Conservation (phyloP, 2,113 vertebrate genomes). For the Marmota monax region DNA sequence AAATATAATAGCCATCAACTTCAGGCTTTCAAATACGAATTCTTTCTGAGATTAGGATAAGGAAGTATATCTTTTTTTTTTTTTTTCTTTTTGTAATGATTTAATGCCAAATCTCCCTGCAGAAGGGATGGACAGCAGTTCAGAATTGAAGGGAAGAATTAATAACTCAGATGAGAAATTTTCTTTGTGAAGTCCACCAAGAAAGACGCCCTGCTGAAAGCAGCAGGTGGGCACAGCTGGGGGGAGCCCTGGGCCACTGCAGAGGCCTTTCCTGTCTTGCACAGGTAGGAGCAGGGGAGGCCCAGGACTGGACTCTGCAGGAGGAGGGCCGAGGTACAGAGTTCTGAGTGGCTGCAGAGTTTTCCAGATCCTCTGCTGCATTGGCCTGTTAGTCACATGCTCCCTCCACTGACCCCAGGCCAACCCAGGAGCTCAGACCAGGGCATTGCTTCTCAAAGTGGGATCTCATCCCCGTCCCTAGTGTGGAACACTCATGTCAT, state of each 20-base stretch:
- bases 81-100: not conserved
- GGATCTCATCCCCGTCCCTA: not conserved
- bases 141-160: not conserved
- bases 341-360: not conserved
- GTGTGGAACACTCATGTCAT: not conserved
- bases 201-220: not conserved
- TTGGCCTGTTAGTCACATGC: not conserved
- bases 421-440: not conserved
- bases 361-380: not conserved
- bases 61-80: conserved; percentile 34
- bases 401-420: not conserved
- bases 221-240: not conserved
- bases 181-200: not conserved
- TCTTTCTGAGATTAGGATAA: conserved; percentile 3
- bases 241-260: not conserved
- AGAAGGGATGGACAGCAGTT: conserved; percentile 12
- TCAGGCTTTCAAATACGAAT: not conserved
- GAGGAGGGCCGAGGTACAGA: not conserved
- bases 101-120: not conserved
- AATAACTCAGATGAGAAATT: not conserved
- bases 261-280: not conserved
- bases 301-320: not conserved
- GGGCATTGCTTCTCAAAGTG: not conserved
- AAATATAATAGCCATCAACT: not conserved
- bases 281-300: not conserved